Base-by-base conservation (phyloP, 2,888 invertebrate species). In the Diogma glabrata region DNA sequence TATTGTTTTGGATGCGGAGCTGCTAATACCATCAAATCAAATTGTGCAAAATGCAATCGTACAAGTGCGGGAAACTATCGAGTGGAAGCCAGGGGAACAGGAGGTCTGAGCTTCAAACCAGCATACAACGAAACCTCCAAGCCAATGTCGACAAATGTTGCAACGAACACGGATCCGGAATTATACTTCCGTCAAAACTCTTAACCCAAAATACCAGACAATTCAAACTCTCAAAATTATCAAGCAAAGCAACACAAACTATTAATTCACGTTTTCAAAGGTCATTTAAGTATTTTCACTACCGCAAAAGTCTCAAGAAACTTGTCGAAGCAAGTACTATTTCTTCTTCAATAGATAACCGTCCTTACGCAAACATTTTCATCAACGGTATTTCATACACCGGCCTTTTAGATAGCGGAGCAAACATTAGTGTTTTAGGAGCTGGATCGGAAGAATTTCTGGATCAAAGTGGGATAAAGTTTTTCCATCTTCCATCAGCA, bases 31-130 rank as follows among this genome's bases (percentile, higher is more conserved):
- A 14, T 33, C 6, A 33, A 33, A 33, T 16, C 33, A 6, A 33
- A 3, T 10, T 33, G 33, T 4, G 5, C n/a, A 10, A 3, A 33
- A 9, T 33, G 33, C n/a, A 33, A 33, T 10, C n/a, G 33, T 33
- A 3, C n/a, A 12, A 10, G 6, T 7, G 14, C 33, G 33, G 33
- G 33, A 33, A 33, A 33, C 33, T 3, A n/a, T 7, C 33, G 33
- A 33, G 12, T 33, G 33, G 33, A 33, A 33, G 33, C 33, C 33
- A 33, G 33, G n/a, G n/a, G n/a, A n/a, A n/a, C n/a, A n/a, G n/a
- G n/a, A n/a, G n/a, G n/a, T n/a, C n/a, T n/a, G n/a, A 33, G 33
- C 33, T 33, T 10, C 33, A 33, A 33, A 33, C 33, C 6, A 33
- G 14, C 14, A 10, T 33, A 2, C 5, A 33, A 6, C 5, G 33